Evolutionary conservation across 2,113 vertebrate species (phyloP).

Genomic region (Caranx melampygus): DNA sequence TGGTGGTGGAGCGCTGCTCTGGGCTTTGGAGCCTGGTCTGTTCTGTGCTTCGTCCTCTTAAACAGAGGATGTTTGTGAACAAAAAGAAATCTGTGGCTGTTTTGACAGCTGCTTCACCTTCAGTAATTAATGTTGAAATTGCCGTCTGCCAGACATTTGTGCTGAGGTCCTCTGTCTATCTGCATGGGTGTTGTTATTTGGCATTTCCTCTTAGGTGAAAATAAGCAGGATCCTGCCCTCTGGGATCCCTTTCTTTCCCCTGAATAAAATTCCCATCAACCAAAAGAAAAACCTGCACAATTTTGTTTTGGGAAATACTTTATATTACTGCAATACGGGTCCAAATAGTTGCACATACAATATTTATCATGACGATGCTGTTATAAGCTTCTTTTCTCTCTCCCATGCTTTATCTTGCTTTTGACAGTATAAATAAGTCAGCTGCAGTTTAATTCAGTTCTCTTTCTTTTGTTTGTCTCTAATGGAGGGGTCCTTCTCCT

Average conservation of each 20-base stretch:
- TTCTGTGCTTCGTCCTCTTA: slow-evolving; percentile 24
- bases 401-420: background rate
- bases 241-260: slow-evolving; percentile 36
- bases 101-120: slow-evolving; percentile 74
- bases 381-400: slow-evolving; percentile 10
- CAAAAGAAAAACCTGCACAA: slow-evolving; percentile 15
- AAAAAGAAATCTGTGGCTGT: slow-evolving; percentile 59
- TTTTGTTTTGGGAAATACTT: slow-evolving; percentile 25
- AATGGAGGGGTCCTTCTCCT: slow-evolving; percentile 47
- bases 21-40: slow-evolving; percentile 9
- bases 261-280: slow-evolving; percentile 33
- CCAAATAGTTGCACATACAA: slow-evolving; percentile 4
- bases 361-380: slow-evolving; percentile 28
- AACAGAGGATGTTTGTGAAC: slow-evolving; percentile 38
- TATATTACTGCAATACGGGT: slow-evolving; percentile 31
- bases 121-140: slow-evolving; percentile 68
- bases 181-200: slow-evolving; percentile 60
- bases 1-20: slow-evolving; percentile 5
- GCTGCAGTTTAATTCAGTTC: slow-evolving; percentile 41
- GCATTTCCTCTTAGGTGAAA: slow-evolving; percentile 50
- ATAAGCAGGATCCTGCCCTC: slow-evolving; percentile 37
- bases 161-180: slow-evolving; percentile 55
- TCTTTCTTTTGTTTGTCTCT: slow-evolving; percentile 50
- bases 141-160: slow-evolving; percentile 51
- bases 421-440: slow-evolving; percentile 32